Evolutionary conservation across 2,797 vertebrate genomes (phyloP).

Genomic region (Peromyscus melanophrys): DNA sequence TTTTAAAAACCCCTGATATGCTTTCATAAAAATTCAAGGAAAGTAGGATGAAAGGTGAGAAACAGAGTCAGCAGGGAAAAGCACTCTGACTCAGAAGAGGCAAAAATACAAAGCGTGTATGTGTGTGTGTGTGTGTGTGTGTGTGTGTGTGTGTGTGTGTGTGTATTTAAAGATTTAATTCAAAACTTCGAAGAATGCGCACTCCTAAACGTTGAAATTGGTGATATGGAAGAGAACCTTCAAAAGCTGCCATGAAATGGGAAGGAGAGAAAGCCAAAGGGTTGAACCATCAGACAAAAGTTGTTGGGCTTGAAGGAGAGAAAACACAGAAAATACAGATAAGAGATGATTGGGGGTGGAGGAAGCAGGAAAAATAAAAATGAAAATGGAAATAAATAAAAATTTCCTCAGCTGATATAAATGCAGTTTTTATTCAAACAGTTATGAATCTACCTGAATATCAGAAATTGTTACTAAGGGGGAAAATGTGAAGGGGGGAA

Average conservation of each 20-base stretch:
- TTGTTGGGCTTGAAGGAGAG: background rate
- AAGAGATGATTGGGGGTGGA: background rate
- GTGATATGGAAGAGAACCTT: background rate
- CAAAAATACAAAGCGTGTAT: background rate
- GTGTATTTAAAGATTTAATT: constrained; percentile 19
- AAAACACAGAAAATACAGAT: background rate
- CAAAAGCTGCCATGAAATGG: background rate
- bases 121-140: too few species aligned
- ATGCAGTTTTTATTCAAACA: background rate
- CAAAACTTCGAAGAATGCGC: background rate
- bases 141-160: too few species aligned
- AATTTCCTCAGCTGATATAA: constrained; percentile 7
- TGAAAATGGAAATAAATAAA: constrained; percentile 47
- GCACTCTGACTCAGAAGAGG: background rate
- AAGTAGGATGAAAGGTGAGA: background rate
- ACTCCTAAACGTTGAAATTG: background rate
- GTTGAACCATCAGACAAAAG: background rate
- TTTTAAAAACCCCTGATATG: background rate
- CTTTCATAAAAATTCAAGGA: background rate
- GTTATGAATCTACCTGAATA: background rate
- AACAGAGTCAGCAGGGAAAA: background rate
- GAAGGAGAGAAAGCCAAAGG: constrained; percentile 24
- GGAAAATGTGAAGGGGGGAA: background rate
- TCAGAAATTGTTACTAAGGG: constrained; percentile 10
- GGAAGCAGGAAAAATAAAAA: constrained; percentile 3